Evolutionary conservation across 2,113 vertebrate genomes (phyloP), one percentile per base, ranked within the genome.

Genomic region (Coryphaenoides rupestris): DNA sequence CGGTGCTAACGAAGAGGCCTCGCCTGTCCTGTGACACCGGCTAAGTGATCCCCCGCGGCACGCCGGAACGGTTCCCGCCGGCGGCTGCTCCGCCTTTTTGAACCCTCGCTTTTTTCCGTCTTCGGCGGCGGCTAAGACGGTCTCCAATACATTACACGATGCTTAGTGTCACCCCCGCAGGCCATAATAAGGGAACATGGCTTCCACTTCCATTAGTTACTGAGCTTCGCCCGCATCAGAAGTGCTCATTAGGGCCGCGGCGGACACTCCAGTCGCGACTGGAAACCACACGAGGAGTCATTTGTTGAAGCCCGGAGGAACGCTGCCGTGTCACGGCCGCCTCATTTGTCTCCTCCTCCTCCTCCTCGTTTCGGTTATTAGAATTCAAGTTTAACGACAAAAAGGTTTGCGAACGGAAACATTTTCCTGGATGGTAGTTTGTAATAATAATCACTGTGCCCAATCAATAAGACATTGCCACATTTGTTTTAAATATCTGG

Each of bases 121-220:
- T 12, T 2, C 33, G 9, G 33, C 1, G 33, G 13, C 33, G 33
- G 33, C 33, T 12, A 63, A 60, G 73, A 65, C 7, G 15, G 68
- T 76, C 68, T 81, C 68, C 78, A 72, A 86, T 84, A 69, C 72
- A 78, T 89, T 86, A 85, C 74, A 75, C 74, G 57, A 69, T 81
- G 78, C 84, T 88, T 86, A 88, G 84, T 87, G 80, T 82, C 83
- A 73, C 82, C 61, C 82, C 74, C 67, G 58, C 59, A 59, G 67
- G 61, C 77, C 68, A 73, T 88, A 84, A 84, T 87, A 84, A 85
- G 82, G 73, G 79, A 80, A 75, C 72, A 78, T 69, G 33, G 74
- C 75, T 77, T 80, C 72, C 71, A 71, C 79, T 86, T 88, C 87
- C 82, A 88, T 89, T 85, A 86, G 84, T 84, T 87, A 81, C 81